A percentile compares a stretch with the other conserved stretches of the same genome.
Evolutionary conservation across 53 echinoderm and acorn worm genomes (phyloP).

Genomic region (Holothuria scabra): DNA sequence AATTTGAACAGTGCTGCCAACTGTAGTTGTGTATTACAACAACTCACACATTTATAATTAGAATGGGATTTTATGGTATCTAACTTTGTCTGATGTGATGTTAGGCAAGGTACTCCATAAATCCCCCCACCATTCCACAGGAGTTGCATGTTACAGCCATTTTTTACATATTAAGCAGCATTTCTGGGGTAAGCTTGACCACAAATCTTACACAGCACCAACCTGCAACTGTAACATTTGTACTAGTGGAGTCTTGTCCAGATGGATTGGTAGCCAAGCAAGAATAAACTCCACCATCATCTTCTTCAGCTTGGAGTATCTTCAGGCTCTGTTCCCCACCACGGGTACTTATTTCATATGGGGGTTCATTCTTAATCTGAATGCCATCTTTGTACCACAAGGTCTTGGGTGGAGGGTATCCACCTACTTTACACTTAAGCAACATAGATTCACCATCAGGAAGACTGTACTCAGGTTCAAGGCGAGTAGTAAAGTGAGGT

Average conservation of each 20-base stretch:
- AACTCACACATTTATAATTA: too few relatives aligned
- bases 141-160: too few relatives aligned
- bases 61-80: too few relatives aligned
- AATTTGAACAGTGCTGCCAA: too few relatives aligned
- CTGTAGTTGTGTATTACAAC: too few relatives aligned
- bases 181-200: too few relatives aligned
- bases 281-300: constrained; percentile 63
- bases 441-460: constrained; percentile 70
- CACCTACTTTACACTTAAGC: constrained; percentile 75
- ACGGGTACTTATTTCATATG: constrained; percentile 44
- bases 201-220: not conserved
- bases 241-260: constrained; percentile 69
- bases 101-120: too few relatives aligned
- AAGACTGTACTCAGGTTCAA: constrained; percentile 55
- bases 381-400: constrained; percentile 86
- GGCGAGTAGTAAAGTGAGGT: constrained; percentile 11
- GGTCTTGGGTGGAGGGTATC: constrained; percentile 71
- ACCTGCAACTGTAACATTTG: constrained; percentile 27
- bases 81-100: too few relatives aligned
- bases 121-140: too few relatives aligned
- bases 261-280: constrained; percentile 78
- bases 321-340: constrained; percentile 26
- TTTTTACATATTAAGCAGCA: too few relatives aligned
- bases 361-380: constrained; percentile 65
- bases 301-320: constrained; percentile 7